Conservation (phyloP, 2,113 vertebrate genomes). For the Aegithalos caudatus region DNA sequence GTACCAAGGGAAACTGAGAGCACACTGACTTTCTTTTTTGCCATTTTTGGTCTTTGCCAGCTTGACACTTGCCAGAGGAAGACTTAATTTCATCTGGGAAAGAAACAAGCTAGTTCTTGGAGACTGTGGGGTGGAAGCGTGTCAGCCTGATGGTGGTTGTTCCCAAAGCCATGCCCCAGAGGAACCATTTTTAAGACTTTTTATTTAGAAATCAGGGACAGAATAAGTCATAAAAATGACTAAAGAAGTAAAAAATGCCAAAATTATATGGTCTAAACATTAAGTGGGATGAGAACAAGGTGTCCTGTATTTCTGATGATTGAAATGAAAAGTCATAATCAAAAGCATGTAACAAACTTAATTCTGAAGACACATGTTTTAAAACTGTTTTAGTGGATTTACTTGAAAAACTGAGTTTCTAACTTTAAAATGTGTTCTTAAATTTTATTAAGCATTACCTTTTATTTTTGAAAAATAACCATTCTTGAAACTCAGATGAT, state of each 20-base stretch:
- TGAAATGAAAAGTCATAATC: neutral
- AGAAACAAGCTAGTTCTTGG: neutral
- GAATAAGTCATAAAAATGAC: conserved; percentile 6
- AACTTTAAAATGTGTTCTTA: neutral
- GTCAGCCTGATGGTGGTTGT: neutral
- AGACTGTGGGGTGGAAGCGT: neutral
- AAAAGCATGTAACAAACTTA: neutral
- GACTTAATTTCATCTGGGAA: conserved; percentile 21
- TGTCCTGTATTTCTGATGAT: neutral
- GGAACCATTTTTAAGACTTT: neutral
- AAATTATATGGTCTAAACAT: neutral
- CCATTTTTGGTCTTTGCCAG: conserved; percentile 11
- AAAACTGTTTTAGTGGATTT: neutral
- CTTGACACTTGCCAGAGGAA: neutral
- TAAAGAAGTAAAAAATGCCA: neutral
- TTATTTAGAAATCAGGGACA: neutral
- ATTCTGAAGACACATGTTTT: neutral
- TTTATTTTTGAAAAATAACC: neutral
- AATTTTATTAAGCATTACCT: neutral
- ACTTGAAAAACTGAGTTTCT: neutral
- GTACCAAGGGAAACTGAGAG: neutral
- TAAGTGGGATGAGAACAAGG: conserved; percentile 8
- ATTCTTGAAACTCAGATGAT: neutral
- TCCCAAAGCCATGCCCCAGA: neutral
- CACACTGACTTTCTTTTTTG: neutral